Evolutionary conservation across 2,797 vertebrate species (phyloP).

Genomic region (Takifugu rubripes): DNA sequence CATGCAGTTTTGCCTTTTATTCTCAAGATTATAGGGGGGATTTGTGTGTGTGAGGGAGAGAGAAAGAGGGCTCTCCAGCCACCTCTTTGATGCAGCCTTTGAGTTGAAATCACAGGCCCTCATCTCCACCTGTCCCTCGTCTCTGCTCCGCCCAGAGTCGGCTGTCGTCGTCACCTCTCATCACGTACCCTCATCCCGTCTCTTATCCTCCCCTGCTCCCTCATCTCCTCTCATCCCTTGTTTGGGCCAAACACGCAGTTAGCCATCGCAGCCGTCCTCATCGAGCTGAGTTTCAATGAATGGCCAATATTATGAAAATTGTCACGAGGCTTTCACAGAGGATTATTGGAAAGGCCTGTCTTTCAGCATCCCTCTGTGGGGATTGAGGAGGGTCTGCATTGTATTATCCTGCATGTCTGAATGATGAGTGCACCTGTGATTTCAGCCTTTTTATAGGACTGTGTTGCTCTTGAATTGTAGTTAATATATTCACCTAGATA

Average conservation of each 20-base stretch:
- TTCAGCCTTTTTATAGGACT: slow-evolving; percentile 6
- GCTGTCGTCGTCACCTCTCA: slow-evolving; percentile 48
- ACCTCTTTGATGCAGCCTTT: slow-evolving; percentile 64
- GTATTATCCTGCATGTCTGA: slow-evolving; percentile 40
- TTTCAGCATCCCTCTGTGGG: slow-evolving; percentile 28
- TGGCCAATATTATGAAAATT: slow-evolving; percentile 13
- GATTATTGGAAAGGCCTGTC: slow-evolving; percentile 24
- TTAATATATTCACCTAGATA: too few species aligned
- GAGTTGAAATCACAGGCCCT: slow-evolving; percentile 65
- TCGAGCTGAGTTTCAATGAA: slow-evolving; percentile 25
- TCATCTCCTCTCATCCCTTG: slow-evolving; percentile 21
- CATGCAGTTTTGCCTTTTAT: slow-evolving; percentile 36
- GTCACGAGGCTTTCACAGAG: slow-evolving; percentile 26
- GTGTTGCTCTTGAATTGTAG: background rate
- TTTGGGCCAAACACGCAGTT: slow-evolving; percentile 33
- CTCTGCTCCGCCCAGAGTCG: slow-evolving; percentile 43
- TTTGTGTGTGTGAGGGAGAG: slow-evolving; percentile 20
- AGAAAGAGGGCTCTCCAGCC: slow-evolving; percentile 19
- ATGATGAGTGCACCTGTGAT: slow-evolving; percentile 39
- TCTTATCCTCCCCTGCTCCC: slow-evolving; percentile 59
- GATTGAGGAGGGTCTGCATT: slow-evolving; percentile 26
- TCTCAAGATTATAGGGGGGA: slow-evolving; percentile 18
- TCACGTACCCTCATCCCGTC: slow-evolving; percentile 58
- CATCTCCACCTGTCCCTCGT: slow-evolving; percentile 55
- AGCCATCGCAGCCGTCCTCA: slow-evolving; percentile 19